Evolutionary conservation across 1,140 invertebrate genomes (phyloP).

Genomic region (Drosophila subpulchrella): DNA sequence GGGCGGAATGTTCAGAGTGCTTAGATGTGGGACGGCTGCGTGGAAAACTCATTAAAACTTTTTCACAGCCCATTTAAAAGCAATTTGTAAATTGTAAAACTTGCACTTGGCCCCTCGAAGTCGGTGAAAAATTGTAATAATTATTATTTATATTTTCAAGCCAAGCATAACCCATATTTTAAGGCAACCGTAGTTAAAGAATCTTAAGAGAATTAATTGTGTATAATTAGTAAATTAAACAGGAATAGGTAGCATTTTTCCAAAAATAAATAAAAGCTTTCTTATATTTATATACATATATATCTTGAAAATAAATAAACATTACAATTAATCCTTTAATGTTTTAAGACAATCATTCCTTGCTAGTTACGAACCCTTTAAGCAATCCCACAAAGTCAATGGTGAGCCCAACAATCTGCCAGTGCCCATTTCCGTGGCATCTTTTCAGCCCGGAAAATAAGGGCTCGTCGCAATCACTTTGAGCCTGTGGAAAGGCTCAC

Average conservation of each 20-base stretch:
- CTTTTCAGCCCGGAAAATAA: constrained; percentile 26
- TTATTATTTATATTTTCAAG: constrained; percentile 60
- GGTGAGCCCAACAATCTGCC: constrained; percentile 23
- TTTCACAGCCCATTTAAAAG: constrained; percentile 83
- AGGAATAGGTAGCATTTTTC: too few species aligned
- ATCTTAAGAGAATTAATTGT: constrained; percentile 2
- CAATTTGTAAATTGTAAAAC: constrained; percentile 81
- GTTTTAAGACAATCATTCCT: not conserved
- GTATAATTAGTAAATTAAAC: not conserved
- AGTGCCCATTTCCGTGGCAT: constrained; percentile 22
- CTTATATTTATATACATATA: too few species aligned
- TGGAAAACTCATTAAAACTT: constrained; percentile 83
- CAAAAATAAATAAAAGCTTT: too few species aligned
- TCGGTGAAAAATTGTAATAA: constrained; percentile 56
- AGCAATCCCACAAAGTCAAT: constrained; percentile 1
- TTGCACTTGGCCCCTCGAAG: constrained; percentile 42
- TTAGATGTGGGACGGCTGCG: constrained; percentile 43
- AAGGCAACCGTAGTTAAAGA: not conserved
- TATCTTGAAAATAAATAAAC: too few species aligned
- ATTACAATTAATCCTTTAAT: too few species aligned
- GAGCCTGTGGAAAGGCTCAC: constrained; percentile 53
- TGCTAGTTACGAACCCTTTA: not conserved
- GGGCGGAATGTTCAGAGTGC: constrained; percentile 19
- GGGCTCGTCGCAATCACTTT: constrained; percentile 53
- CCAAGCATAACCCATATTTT: constrained; percentile 25